Conservation (phyloP, 2,113 vertebrate species). For the Ctenomys sociabilis region DNA sequence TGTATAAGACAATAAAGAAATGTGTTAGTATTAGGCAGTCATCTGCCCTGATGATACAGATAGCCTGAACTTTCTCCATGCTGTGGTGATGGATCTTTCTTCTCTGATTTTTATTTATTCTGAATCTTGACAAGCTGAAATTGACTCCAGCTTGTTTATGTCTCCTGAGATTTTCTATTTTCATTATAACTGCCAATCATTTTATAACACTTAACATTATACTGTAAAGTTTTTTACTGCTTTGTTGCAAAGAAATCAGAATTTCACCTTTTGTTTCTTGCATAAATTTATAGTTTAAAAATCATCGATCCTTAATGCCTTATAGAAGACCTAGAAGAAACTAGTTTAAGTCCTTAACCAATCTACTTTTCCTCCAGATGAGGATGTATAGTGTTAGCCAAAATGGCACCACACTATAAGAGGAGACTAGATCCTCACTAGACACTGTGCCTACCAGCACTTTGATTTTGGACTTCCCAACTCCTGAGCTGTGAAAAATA, state of each 20-base stretch:
- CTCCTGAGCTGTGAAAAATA: neutral
- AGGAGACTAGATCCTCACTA: no score
- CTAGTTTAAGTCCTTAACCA: neutral
- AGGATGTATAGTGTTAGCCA: neutral
- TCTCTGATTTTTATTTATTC: conserved; percentile 23
- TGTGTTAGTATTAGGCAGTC: neutral
- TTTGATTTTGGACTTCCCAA: neutral
- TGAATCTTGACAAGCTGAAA: conserved; percentile 39
- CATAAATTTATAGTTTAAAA: neutral
- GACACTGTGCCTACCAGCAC: neutral
- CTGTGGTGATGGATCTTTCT: neutral
- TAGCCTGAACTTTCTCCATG: neutral
- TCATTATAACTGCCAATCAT: neutral
- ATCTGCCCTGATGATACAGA: neutral
- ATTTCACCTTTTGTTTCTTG: neutral
- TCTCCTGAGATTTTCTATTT: conserved; percentile 34
- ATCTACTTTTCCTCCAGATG: neutral
- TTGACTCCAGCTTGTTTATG: neutral
- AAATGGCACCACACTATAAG: neutral
- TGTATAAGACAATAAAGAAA: conserved; percentile 17
- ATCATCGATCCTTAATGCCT: neutral
- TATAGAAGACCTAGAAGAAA: neutral
- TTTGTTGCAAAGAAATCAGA: neutral
- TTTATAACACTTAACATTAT: conserved; percentile 8
- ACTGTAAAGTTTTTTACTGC: neutral